Percentiles rank a stretch among this genome's conserved stretches.
phyloP scores from a whole-genome alignment of 1,140 invertebrate genomes.

The Bicyclus anynana region DNA sequence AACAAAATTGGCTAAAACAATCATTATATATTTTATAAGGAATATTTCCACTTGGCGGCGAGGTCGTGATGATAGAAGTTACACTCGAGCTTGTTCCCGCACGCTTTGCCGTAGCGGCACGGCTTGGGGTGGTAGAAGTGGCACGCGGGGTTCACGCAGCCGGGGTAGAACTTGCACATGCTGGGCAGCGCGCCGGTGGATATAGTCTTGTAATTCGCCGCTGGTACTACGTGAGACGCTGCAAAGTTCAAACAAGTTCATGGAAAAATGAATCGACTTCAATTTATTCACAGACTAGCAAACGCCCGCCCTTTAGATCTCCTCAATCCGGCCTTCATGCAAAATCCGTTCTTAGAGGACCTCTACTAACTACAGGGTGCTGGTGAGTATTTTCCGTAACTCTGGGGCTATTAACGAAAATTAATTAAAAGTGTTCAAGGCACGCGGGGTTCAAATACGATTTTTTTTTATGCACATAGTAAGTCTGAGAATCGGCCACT shows the following conservation, averaged over 20 bases:
- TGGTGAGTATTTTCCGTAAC: no score
- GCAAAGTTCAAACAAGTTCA: conserved; percentile 25
- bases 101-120: conserved; percentile 80
- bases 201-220: conserved; percentile 78
- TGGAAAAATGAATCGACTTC: no score
- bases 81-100: conserved; percentile 80
- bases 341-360: no score
- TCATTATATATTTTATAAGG: conserved; percentile 32
- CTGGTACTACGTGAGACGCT: conserved; percentile 82
- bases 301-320: no score
- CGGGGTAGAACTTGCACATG: conserved; percentile 81
- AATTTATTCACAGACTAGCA: no score
- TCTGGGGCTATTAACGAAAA: no score
- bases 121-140: conserved; percentile 81
- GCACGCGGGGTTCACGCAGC: conserved; percentile 78
- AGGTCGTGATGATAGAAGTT: conserved; percentile 79
- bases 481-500: no score
- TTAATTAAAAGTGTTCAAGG: no score
- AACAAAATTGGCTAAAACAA: conserved; percentile 6
- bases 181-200: conserved; percentile 54
- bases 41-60: conserved; percentile 63
- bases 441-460: no score
- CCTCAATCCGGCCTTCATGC: no score
- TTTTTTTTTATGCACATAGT: no score
- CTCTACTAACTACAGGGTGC: no score